These are phyloP conservation scores for Cydia amplana DNA, from an alignment of 1,140 invertebrate species.

Conservation along the genomic window DNA sequence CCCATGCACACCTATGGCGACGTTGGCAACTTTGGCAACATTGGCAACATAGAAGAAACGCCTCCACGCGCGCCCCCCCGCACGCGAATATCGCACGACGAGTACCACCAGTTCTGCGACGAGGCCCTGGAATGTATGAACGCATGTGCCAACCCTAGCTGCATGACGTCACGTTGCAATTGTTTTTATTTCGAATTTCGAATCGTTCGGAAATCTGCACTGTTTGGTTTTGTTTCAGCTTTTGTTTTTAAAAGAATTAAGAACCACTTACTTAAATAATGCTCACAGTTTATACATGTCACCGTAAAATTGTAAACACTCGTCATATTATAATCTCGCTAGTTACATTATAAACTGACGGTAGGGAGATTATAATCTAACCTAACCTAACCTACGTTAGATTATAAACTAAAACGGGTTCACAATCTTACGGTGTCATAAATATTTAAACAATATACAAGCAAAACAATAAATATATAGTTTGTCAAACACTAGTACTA, in stretches of 20 bases:
- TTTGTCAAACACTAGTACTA: no score
- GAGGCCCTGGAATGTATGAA: constrained; percentile 87
- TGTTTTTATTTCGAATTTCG: constrained; percentile 35
- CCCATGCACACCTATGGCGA: constrained; percentile 42
- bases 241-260: constrained; percentile 3
- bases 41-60: constrained; percentile 45
- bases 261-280: not conserved
- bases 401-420: no score
- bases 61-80: constrained; percentile 74
- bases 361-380: no score
- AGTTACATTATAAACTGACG: no score
- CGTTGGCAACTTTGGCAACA: constrained; percentile 35
- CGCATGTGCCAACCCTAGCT: constrained; percentile 46
- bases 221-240: not conserved
- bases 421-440: no score
- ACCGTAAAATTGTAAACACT: not conserved
- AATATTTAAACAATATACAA: no score
- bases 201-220: constrained; percentile 5
- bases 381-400: no score
- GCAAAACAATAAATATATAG: no score
- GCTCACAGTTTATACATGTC: not conserved
- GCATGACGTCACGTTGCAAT: constrained; percentile 50
- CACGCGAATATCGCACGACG: constrained; percentile 82
- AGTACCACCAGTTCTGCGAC: constrained; percentile 89
- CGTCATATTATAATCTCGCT: no score